These are phyloP conservation scores for Dexiosoma caninum DNA, from an alignment of 2,888 invertebrate species.

Conservation along the genomic window DNA sequence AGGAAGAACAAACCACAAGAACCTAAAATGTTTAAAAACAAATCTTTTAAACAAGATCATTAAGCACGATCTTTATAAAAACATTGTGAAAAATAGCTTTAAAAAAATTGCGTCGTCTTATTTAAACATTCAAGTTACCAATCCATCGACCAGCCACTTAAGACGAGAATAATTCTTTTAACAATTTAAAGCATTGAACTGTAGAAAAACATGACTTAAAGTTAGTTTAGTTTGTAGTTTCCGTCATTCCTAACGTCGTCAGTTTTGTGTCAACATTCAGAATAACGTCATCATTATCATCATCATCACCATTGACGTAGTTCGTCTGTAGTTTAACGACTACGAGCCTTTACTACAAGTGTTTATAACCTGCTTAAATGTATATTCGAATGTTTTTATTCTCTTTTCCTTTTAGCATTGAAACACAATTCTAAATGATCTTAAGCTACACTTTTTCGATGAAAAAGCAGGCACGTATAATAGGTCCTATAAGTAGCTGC, in stretches of 20 bases:
- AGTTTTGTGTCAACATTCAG: conserved; percentile 43
- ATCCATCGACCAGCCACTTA: neutral
- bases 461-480: conserved; percentile 38
- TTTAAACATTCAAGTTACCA: neutral
- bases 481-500: conserved; percentile 33
- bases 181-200: conserved; percentile 38
- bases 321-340: neutral
- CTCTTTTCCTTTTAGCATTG: neutral
- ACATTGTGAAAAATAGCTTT: conserved; percentile 40
- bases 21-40: conserved; percentile 47
- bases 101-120: neutral
- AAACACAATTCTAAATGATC: conserved; percentile 34
- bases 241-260: conserved; percentile 11
- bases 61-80: conserved; percentile 61
- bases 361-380: conserved; percentile 70
- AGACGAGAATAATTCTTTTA: conserved; percentile 22
- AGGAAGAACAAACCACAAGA: conserved; percentile 3
- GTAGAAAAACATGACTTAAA: conserved; percentile 32
- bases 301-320: neutral
- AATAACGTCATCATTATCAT: conserved; percentile 6
- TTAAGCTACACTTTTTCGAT: conserved; percentile 16
- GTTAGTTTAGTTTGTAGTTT: neutral
- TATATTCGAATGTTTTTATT: neutral
- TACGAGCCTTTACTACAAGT: conserved; percentile 61
- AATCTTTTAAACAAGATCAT: conserved; percentile 61